phyloP scores from a whole-genome alignment of 2,888 invertebrate species.

The Melinopterus prodromus region DNA sequence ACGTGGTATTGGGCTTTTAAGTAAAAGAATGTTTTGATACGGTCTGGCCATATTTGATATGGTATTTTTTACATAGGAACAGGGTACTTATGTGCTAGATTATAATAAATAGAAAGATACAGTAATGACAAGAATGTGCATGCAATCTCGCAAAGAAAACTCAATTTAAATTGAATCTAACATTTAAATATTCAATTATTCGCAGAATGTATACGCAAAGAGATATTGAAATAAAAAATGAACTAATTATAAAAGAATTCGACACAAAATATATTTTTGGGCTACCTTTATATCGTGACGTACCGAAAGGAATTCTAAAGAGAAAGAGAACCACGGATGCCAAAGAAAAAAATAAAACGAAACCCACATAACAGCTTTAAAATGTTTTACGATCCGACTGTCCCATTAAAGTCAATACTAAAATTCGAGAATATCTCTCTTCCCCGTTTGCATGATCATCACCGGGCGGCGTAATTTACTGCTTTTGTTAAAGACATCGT shows the following conservation, averaged over 20 bases:
- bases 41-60: too few species aligned
- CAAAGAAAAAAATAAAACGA: constrained; percentile 13
- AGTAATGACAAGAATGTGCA: too few species aligned
- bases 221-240: constrained; percentile 6
- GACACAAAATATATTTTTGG: constrained; percentile 23
- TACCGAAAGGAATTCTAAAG: neutral
- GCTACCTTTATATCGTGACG: constrained; percentile 10
- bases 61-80: too few species aligned
- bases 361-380: constrained; percentile 24
- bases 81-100: too few species aligned
- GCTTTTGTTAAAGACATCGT: constrained; percentile 30
- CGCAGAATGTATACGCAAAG: constrained; percentile 5
- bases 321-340: constrained; percentile 13
- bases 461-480: constrained; percentile 30
- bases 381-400: constrained; percentile 34
- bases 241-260: neutral
- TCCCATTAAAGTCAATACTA: constrained; percentile 39
- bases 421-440: constrained; percentile 36
- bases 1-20: too few species aligned
- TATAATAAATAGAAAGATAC: too few species aligned
- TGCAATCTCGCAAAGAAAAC: neutral
- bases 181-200: neutral
- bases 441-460: constrained; percentile 30
- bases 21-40: too few species aligned
- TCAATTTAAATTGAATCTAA: neutral